Conservation (phyloP, 2,888 invertebrate species). For the Leptinotarsa tumamoca region DNA sequence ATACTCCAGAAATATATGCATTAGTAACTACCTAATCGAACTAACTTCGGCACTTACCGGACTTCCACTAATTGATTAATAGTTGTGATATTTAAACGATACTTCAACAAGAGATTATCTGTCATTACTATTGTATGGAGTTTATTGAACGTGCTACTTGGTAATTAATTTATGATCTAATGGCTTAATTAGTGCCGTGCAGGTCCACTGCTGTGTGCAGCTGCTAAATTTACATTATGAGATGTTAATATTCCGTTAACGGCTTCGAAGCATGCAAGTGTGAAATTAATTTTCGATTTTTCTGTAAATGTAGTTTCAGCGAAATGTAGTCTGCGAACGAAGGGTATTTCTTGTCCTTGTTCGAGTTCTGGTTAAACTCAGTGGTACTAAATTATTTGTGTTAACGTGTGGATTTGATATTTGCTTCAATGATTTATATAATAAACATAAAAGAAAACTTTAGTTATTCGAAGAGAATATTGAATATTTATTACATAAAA, state of each 20-base stretch:
- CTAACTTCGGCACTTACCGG: background rate
- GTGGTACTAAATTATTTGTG: too few relatives aligned
- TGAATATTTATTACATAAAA: too few relatives aligned
- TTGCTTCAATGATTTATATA: too few relatives aligned
- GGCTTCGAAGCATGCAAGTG: conserved; percentile 55
- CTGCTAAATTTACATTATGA: conserved; percentile 54
- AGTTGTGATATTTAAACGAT: conserved; percentile 37
- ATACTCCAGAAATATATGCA: too few relatives aligned
- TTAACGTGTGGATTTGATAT: too few relatives aligned
- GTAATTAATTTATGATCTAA: conserved; percentile 58
- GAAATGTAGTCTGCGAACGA: background rate
- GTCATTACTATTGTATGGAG: conserved; percentile 41
- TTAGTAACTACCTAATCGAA: background rate
- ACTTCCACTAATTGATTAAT: conserved; percentile 36
- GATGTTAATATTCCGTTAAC: conserved; percentile 57
- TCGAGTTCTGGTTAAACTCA: background rate
- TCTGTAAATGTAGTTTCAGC: conserved; percentile 2
- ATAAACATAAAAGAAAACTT: too few relatives aligned
- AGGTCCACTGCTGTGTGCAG: conserved; percentile 49
- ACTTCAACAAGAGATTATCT: conserved; percentile 41
- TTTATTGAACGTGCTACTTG: conserved; percentile 47
- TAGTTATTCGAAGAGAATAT: too few relatives aligned
- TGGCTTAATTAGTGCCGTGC: conserved; percentile 53
- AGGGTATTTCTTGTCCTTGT: background rate
- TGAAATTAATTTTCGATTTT: conserved; percentile 47